Evolutionary conservation across 2,888 invertebrate species (phyloP), one percentile per base, ranked within the genome.

Genomic region (Carcina quercana): DNA sequence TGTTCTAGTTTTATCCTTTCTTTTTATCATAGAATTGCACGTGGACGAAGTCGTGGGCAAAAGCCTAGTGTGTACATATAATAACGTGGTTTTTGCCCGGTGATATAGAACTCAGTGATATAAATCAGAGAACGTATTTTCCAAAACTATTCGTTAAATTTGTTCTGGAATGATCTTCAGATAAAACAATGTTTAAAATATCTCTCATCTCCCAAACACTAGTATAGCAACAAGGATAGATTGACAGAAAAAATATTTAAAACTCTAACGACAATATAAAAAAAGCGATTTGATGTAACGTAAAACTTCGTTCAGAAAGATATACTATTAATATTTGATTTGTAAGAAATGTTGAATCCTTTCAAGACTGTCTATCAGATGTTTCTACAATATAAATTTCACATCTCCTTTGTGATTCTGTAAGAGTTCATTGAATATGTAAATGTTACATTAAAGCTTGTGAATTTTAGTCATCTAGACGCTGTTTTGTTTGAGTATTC

Each of bases 391-490:
- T 19, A 28, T 28, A 15, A 8, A 26, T 26, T 13, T 26, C 12
- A 28, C 14, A 12, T 28, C 6, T 24, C 12, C 28, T 28, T 17
- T 28, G 28, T 28, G 19, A 28, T 13, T 28, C 28, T 7, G n/a
- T 13, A 19, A 25, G 15, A 19, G 11, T 12, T 12, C 28, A 28
- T 28, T 19, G 28, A 28, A 19, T 28, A 28, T 28, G 17, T 13
- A 28, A 28, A 28, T 28, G 28, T 19, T 13, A 26, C 28, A 14
- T 13, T 15, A 25, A n/a, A 25, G 24, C 12, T 20, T 20, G 8
- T 8, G 10, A 20, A 20, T 3, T 8, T 20, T 20, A 4, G 20
- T 10, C 8, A 20, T 20, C n/a, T n/a, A 20, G 10, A 8, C 10
- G 20, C 2, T 8, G 10, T 8, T 8, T 20, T 3, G 20, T 20